Percentiles rank a stretch among this genome's conserved stretches.
These are phyloP conservation scores for Pantala flavescens DNA, from an alignment of 1,140 invertebrate species.

Conservation along the genomic window DNA sequence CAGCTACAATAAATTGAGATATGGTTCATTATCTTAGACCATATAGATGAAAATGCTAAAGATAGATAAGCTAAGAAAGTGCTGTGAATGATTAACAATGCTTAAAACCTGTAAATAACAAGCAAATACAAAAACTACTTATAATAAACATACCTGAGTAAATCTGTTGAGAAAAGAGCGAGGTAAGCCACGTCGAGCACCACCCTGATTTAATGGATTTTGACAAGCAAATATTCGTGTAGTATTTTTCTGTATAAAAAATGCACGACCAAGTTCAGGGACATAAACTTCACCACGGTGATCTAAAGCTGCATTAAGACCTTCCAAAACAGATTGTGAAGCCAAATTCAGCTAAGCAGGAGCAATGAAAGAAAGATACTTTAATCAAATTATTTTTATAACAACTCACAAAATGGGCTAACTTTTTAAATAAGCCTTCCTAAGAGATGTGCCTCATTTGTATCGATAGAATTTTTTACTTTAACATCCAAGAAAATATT, in stretches of 20 bases:
- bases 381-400: background rate
- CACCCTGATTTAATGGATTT: conserved; percentile 94
- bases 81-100: too few species aligned
- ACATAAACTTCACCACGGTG: conserved; percentile 94
- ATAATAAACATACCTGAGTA: conserved; percentile 59
- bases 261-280: conserved; percentile 84
- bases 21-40: too few species aligned
- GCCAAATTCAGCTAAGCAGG: conserved; percentile 75
- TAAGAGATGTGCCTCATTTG: too few species aligned
- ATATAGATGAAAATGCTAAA: too few species aligned
- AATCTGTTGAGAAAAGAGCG: conserved; percentile 97
- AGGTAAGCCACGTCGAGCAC: conserved; percentile 87
- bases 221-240: conserved; percentile 95
- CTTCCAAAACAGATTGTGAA: conserved; percentile 95
- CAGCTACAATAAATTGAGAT: too few species aligned
- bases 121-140: conserved; percentile 1
- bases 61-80: too few species aligned
- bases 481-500: too few species aligned
- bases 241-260: conserved; percentile 52
- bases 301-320: conserved; percentile 96
- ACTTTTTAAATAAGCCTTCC: too few species aligned
- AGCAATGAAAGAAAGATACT: background rate
- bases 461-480: too few species aligned
- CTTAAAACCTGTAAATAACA: too few species aligned
- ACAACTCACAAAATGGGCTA: too few species aligned